Conservation (phyloP, 2,888 invertebrate species). For the Entomobrya multifasciata region DNA sequence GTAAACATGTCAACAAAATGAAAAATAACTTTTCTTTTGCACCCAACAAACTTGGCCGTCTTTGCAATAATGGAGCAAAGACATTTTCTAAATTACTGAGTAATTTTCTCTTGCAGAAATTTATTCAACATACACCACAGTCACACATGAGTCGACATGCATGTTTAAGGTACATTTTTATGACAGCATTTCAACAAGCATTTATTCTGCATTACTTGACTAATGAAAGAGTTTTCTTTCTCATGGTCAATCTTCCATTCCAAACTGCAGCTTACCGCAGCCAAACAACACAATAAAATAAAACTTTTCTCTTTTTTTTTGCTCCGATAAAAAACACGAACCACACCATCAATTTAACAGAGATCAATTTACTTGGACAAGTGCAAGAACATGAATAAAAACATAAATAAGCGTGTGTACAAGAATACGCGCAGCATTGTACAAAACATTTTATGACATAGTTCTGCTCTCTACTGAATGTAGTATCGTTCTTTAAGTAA, state of each 20-base stretch:
- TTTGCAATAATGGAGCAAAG: not conserved
- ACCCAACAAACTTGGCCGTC: not conserved
- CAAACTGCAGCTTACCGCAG: no score
- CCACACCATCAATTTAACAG: not conserved
- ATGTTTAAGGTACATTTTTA: not conserved
- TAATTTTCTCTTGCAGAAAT: not conserved
- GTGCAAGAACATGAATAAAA: not conserved
- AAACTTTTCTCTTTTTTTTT: not conserved
- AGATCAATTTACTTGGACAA: not conserved
- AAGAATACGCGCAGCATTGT: no score
- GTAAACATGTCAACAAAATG: not conserved
- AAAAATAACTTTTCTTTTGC: not conserved
- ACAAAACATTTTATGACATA: no score
- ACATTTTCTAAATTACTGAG: not conserved
- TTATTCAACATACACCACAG: not conserved
- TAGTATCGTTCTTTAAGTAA: no score
- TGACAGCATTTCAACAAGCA: not conserved
- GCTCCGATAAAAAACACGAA: not conserved
- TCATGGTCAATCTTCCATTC: not conserved
- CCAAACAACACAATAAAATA: not conserved
- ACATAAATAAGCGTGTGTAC: not conserved
- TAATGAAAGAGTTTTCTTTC: slow-evolving; percentile 19
- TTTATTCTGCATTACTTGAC: not conserved
- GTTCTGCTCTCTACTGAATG: no score
- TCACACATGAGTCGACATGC: not conserved